A percentile compares a stretch with the other conserved stretches of the same genome.
Conservation (phyloP, 2,888 invertebrate species). For the Pimpla rufipes region DNA sequence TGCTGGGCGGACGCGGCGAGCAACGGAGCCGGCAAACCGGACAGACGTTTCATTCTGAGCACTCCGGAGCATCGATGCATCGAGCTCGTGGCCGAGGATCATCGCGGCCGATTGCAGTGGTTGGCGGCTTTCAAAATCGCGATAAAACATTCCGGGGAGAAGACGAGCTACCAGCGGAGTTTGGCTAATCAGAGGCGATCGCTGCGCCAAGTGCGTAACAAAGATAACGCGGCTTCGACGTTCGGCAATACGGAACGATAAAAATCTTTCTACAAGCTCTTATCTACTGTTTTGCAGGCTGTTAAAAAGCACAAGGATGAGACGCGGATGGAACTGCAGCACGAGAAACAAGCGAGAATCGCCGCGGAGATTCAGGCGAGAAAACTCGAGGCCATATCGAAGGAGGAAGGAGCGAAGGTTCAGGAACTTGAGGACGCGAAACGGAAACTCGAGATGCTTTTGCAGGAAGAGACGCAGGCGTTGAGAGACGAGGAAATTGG, state of each 20-base stretch:
- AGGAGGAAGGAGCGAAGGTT: conserved; percentile 90
- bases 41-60: conserved; percentile 89
- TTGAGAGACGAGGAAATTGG: conserved; percentile 94
- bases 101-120: conserved; percentile 92
- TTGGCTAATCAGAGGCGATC: conserved; percentile 87
- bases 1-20: conserved; percentile 89
- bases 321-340: conserved; percentile 78
- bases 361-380: conserved; percentile 87
- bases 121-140: conserved; percentile 91
- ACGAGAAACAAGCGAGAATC: conserved; percentile 85
- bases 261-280: neutral
- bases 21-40: conserved; percentile 86
- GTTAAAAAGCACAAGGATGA: conserved; percentile 79
- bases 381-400: conserved; percentile 90
- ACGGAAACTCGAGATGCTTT: conserved; percentile 89
- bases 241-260: neutral
- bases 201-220: conserved; percentile 84
- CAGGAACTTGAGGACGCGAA: conserved; percentile 91
- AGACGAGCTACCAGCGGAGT: conserved; percentile 90
- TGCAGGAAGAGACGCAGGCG: conserved; percentile 94
- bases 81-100: conserved; percentile 91
- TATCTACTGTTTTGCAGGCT: conserved; percentile 67
- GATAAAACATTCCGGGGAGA: conserved; percentile 89
- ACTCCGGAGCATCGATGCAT: conserved; percentile 90
- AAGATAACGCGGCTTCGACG: neutral